Evolutionary conservation across 2,113 vertebrate species (phyloP), one percentile per base, ranked within the genome.

Genomic region (Nibea albiflora): DNA sequence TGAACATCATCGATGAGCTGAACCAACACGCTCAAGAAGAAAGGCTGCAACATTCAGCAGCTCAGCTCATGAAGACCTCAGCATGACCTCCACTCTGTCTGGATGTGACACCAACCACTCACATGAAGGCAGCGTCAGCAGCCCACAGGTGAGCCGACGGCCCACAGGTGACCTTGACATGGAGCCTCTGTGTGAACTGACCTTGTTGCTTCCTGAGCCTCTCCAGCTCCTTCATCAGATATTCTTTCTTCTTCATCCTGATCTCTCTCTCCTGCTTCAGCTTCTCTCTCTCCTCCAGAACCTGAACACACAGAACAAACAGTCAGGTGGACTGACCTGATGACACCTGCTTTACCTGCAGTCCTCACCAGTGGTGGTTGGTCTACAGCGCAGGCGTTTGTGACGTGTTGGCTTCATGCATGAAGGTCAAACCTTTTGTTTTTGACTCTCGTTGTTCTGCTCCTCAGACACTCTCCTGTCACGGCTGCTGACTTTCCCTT

Each of bases 161-260:
- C 35, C 35, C 35, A 35, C 35, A 56, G 22, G 22, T 56, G 53
- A 56, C 20, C 19, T 2, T 14, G 17, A 22, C 47, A n/a, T 31
- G 9, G 17, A 0, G 11, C 24, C 31, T 12, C 4, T 15, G 58
- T 26, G 31, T 58, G 20, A 46, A 47, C 76, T 39, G 24, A 99
- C 98, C 98, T 96, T 99, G 98, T 19, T 99, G 98, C 89, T 97
- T 97, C 74, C 96, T 92, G 85, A 99, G 95, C 47, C 96, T 94
- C 90, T 99, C 97, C 93, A 99, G 85, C 84, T 99, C 98, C 63
- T 97, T 97, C 83, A 96, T 96, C 68, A 99, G 96, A 90, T 96
- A 97, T 57, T 97, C 96, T 88, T 98, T 96, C 84, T 97, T 98
- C 87, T 97, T 98, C 89, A 96, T 95, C 42, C 96, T 94, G 11